Evolutionary conservation across 2,113 vertebrate genomes (phyloP).

Genomic region (Crotalus tigris): DNA sequence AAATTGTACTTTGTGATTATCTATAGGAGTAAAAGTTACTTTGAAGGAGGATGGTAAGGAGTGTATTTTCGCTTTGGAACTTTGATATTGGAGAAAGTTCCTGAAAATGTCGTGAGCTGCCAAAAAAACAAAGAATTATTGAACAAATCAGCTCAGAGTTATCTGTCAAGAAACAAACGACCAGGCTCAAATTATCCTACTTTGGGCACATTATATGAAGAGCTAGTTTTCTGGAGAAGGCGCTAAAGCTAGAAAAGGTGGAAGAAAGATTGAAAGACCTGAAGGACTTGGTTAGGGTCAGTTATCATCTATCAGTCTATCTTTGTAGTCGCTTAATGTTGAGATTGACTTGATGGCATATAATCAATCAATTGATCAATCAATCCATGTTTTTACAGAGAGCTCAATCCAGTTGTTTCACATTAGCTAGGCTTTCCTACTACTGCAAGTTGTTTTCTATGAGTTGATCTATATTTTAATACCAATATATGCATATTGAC

Average conservation of each 20-base stretch:
- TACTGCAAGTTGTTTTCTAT: not conserved
- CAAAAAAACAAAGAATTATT: not conserved
- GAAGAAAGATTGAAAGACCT: not conserved
- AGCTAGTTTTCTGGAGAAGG: not conserved
- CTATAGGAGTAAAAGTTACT: not conserved
- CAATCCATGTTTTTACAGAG: not conserved
- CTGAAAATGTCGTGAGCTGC: not conserved
- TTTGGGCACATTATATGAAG: not conserved
- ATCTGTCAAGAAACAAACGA: not conserved
- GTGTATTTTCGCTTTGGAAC: not conserved
- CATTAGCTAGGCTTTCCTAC: not conserved
- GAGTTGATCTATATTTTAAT: not conserved
- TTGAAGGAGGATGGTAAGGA: not conserved
- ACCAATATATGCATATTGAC: not conserved
- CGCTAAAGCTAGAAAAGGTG: not conserved
- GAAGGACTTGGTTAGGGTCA: not conserved
- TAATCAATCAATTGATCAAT: not conserved
- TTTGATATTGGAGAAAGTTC: not conserved
- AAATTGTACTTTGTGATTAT: not conserved
- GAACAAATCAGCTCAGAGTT: not conserved
- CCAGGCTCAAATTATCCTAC: not conserved
- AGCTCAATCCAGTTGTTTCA: not conserved
- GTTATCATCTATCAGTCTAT: not conserved
- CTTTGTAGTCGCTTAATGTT: not conserved
- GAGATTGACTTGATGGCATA: not conserved